These are phyloP conservation scores for Whitmania pigra DNA, from an alignment of 1,140 invertebrate genomes.

Conservation along the genomic window DNA sequence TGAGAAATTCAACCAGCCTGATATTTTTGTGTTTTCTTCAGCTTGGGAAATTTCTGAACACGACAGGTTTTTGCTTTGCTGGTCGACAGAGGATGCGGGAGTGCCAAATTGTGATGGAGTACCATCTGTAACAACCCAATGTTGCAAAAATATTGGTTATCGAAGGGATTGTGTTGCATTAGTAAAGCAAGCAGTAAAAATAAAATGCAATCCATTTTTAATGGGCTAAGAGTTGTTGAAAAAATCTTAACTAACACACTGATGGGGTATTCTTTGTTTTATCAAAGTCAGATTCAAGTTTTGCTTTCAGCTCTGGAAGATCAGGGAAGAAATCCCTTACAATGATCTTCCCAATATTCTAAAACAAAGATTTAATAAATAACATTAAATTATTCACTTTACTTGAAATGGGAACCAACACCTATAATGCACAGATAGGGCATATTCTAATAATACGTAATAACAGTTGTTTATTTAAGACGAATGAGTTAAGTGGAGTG, in stretches of 20 bases:
- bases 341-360: constrained; percentile 84
- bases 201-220: not conserved
- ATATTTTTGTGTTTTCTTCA: not conserved
- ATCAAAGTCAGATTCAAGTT: constrained; percentile 83
- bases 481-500: no score
- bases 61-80: not conserved
- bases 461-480: no score
- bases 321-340: constrained; percentile 94
- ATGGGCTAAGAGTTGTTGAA: not conserved
- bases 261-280: constrained; percentile 57
- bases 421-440: no score
- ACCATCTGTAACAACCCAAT: constrained; percentile 27
- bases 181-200: not conserved
- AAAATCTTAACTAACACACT: constrained; percentile 26
- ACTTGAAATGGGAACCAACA: no score
- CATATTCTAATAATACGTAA: no score
- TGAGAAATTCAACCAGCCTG: not conserved
- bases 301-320: constrained; percentile 76
- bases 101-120: constrained; percentile 40
- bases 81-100: constrained; percentile 26
- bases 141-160: not conserved
- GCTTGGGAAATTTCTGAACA: not conserved
- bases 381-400: no score
- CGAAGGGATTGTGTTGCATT: not conserved
- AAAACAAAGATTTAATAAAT: constrained; percentile 16